These are phyloP conservation scores for Mellivora capensis DNA, from an alignment of 2,113 vertebrate genomes.

Conservation along the genomic window DNA sequence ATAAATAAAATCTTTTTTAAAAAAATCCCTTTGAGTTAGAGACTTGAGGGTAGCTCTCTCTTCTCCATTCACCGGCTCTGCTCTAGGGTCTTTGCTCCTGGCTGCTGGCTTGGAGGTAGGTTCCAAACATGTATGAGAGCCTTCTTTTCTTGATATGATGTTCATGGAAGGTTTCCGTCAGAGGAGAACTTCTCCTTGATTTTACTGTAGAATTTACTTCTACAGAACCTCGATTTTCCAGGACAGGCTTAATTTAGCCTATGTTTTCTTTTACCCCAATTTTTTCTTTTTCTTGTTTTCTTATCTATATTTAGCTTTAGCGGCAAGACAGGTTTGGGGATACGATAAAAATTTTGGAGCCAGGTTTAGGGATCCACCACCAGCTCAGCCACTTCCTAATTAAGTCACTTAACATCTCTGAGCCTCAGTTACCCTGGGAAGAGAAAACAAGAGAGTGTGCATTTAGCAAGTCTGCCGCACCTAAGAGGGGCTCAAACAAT, in stretches of 20 bases:
- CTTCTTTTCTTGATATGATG: not conserved
- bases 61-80: rapidly evolving
- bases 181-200: not conserved
- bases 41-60: rapidly evolving
- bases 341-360: not conserved
- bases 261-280: not conserved
- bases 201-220: not conserved
- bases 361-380: not conserved
- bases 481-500: not conserved
- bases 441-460: not conserved
- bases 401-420: not conserved
- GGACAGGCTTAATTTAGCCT: not conserved
- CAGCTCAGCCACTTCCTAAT: not conserved
- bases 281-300: not conserved
- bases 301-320: not conserved
- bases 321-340: not conserved
- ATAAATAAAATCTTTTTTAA: too few relatives aligned
- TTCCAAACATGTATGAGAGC: not conserved
- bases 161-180: not conserved
- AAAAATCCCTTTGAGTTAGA: not conserved
- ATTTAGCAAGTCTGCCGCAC: not conserved
- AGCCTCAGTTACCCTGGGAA: not conserved
- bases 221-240: not conserved
- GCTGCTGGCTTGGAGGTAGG: not conserved
- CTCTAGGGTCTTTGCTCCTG: not conserved